Evolutionary conservation across 2,113 vertebrate genomes (phyloP).

Genomic region (Hemiprocne comata): DNA sequence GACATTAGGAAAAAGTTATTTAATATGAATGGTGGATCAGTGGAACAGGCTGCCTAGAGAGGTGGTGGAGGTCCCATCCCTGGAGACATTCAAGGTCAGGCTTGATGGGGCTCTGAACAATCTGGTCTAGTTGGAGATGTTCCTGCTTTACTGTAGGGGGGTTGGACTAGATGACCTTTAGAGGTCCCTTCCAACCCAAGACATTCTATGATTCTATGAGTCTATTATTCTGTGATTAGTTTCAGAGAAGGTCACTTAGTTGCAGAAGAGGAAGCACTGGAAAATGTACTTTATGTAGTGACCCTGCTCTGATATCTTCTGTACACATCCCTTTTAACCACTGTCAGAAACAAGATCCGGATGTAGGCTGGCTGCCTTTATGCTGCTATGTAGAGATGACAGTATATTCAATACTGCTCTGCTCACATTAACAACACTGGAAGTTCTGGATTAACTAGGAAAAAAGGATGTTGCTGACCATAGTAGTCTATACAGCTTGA

Average conservation of each 20-base stretch:
- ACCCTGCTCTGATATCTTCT: background rate
- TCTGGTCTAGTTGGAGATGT: too few species aligned
- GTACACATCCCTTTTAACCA: background rate
- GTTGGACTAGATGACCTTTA: too few species aligned
- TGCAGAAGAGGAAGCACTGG: background rate
- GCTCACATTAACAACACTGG: background rate
- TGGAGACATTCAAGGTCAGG: too few species aligned
- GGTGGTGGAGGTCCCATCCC: too few species aligned
- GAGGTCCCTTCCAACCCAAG: too few species aligned
- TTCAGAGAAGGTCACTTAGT: rapidly evolving
- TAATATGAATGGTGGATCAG: too few species aligned
- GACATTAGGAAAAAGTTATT: too few species aligned
- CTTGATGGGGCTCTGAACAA: too few species aligned
- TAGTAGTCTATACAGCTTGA: background rate
- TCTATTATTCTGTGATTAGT: too few species aligned
- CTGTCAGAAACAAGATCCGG: background rate
- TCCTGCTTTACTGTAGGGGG: too few species aligned
- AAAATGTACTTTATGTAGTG: background rate
- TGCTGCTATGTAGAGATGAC: background rate
- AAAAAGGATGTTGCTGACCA: background rate
- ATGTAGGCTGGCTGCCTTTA: background rate
- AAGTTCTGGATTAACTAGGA: background rate
- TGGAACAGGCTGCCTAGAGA: too few species aligned
- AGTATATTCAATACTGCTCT: background rate
- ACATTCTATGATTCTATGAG: too few species aligned